phyloP scores from a whole-genome alignment of 2,888 invertebrate species.

The Nyleta sp. region DNA sequence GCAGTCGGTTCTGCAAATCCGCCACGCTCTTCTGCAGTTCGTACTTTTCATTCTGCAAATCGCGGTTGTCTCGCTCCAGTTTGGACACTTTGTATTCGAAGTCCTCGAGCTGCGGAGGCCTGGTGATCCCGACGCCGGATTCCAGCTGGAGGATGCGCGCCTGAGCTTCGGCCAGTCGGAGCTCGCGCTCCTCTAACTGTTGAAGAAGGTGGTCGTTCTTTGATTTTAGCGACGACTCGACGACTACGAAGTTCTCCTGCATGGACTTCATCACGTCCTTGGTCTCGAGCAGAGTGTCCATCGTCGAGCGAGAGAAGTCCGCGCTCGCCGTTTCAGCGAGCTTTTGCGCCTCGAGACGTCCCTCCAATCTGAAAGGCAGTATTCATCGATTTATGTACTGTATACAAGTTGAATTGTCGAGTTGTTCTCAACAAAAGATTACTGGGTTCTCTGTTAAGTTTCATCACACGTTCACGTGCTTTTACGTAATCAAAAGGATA shows the following conservation, averaged over 20 bases:
- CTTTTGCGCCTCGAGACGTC: slow-evolving; percentile 72
- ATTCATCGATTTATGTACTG: no score
- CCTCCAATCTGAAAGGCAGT: slow-evolving; percentile 69
- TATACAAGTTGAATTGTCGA: no score
- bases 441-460: no score
- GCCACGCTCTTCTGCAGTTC: slow-evolving; percentile 76
- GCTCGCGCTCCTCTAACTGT: slow-evolving; percentile 84
- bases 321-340: slow-evolving; percentile 72
- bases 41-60: slow-evolving; percentile 77
- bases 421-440: no score
- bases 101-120: slow-evolving; percentile 70
- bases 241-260: slow-evolving; percentile 89
- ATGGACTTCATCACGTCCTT: slow-evolving; percentile 90
- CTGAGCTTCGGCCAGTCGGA: slow-evolving; percentile 81
- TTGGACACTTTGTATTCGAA: slow-evolving; percentile 73
- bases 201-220: slow-evolving; percentile 85
- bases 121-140: slow-evolving; percentile 71
- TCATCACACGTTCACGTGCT: no score
- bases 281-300: slow-evolving; percentile 89
- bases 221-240: slow-evolving; percentile 88
- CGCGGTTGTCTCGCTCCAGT: slow-evolving; percentile 73
- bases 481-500: no score
- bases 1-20: slow-evolving; percentile 75
- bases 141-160: slow-evolving; percentile 75
- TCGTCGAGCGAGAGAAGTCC: slow-evolving; percentile 82